These are phyloP conservation scores for Echeneis naucrates DNA, from an alignment of 2,797 vertebrate genomes.

Conservation along the genomic window DNA sequence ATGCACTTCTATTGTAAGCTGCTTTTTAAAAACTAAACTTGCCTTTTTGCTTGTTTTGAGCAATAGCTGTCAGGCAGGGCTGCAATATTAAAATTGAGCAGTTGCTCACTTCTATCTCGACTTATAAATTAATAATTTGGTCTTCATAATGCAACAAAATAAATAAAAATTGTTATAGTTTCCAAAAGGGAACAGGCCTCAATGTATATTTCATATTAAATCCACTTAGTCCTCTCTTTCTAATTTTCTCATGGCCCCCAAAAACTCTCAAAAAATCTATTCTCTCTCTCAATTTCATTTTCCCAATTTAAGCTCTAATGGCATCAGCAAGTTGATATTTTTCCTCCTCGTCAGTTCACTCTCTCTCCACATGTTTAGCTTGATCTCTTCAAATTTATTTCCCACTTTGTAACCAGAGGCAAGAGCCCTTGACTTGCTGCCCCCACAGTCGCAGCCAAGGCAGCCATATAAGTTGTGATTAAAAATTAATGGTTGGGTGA, in stretches of 20 bases:
- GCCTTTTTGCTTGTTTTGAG: neutral
- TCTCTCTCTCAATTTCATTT: constrained; percentile 83
- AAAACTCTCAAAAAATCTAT: constrained; percentile 56
- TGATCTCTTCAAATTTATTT: constrained; percentile 84
- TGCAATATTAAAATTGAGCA: neutral
- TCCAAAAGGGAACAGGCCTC: neutral
- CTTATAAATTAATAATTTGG: neutral
- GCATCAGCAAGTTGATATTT: constrained; percentile 64
- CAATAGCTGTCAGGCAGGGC: neutral
- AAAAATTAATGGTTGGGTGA: constrained; percentile 87
- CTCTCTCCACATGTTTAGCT: constrained; percentile 78
- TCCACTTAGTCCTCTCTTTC: constrained; percentile 30
- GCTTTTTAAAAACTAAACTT: constrained; percentile 13
- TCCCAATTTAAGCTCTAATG: constrained; percentile 76
- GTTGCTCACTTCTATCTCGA: neutral
- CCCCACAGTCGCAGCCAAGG: constrained; percentile 81
- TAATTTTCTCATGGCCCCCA: constrained; percentile 30
- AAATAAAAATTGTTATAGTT: neutral
- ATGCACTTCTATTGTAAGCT: constrained; percentile 46
- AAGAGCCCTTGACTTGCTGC: constrained; percentile 84
- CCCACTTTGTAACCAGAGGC: constrained; percentile 84
- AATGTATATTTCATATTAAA: constrained; percentile 28
- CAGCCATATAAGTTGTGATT: constrained; percentile 88
- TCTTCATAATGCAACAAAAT: neutral
- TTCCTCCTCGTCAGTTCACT: constrained; percentile 55